A percentile compares a stretch with the other conserved stretches of the same genome.
Evolutionary conservation across 2,797 vertebrate species (phyloP).

Genomic region (Pseudomugil tenellus): DNA sequence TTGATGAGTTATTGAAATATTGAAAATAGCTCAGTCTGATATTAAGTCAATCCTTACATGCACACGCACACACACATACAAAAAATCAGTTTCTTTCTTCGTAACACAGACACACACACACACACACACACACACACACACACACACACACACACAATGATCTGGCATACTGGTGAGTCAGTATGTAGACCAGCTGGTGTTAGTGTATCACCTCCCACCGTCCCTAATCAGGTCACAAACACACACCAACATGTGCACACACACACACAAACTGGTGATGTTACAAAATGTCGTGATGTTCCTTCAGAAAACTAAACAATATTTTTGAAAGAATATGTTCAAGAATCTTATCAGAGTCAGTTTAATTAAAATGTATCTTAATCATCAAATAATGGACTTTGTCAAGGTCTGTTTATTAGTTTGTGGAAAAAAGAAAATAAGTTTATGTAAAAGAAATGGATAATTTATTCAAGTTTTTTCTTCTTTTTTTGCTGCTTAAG

Average conservation of each 20-base stretch:
- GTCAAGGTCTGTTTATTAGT: background rate
- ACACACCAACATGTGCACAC: background rate
- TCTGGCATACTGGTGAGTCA: conserved; percentile 49
- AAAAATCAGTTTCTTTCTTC: conserved; percentile 1
- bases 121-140: conserved; percentile 1
- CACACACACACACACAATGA: conserved; percentile 11
- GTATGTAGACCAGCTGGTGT: conserved; percentile 68
- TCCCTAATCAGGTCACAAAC: conserved; percentile 44
- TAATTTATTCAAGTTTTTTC: background rate
- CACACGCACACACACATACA: background rate
- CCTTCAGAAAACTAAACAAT: background rate
- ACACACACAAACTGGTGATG: background rate
- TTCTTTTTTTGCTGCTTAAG: too few species aligned
- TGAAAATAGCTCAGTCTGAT: conserved; percentile 8
- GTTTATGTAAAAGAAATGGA: background rate
- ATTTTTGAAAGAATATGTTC: background rate
- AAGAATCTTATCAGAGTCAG: background rate
- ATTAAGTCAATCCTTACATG: conserved; percentile 23
- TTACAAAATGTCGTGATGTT: conserved; percentile 28
- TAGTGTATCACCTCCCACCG: conserved; percentile 64
- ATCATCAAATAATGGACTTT: background rate
- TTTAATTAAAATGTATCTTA: background rate
- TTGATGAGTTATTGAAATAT: conserved; percentile 21
- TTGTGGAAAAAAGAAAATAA: background rate
- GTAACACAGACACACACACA: background rate